Evolutionary conservation across 2,888 invertebrate species (phyloP).

Genomic region (Parelbella ahira): DNA sequence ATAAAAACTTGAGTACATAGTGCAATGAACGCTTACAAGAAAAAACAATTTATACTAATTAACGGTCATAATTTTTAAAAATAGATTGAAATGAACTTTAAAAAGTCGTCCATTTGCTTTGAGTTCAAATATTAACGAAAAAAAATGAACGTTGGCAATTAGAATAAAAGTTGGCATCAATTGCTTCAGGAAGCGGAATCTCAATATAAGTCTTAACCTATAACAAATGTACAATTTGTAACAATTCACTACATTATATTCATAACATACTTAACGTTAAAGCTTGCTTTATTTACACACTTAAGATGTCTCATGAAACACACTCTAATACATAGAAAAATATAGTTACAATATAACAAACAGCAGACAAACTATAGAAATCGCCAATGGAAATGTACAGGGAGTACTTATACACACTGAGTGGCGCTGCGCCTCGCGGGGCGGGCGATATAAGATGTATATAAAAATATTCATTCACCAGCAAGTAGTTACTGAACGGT

Average conservation of each 20-base stretch:
- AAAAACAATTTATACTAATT: too few relatives aligned
- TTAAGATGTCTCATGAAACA: conserved; percentile 33
- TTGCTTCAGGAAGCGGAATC: conserved; percentile 54
- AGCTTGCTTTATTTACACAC: conserved; percentile 58
- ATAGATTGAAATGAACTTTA: too few relatives aligned
- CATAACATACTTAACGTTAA: conserved; percentile 69
- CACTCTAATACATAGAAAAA: conserved; percentile 39
- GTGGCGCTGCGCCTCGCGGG: too few relatives aligned
- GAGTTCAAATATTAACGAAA: conserved; percentile 25
- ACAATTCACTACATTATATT: conserved; percentile 62
- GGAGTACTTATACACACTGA: too few relatives aligned
- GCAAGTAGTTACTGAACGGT: conserved; percentile 29
- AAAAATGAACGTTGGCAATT: conserved; percentile 3
- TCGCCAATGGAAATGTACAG: conserved; percentile 50
- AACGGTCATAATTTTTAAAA: too few relatives aligned
- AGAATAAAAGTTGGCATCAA: conserved; percentile 42
- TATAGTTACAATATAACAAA: conserved; percentile 36
- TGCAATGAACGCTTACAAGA: conserved; percentile 46
- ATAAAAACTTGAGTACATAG: conserved; percentile 52
- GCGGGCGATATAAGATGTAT: too few relatives aligned
- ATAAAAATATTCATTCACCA: conserved; percentile 43
- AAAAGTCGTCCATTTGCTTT: too few relatives aligned
- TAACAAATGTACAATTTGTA: conserved; percentile 68
- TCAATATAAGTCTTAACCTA: conserved; percentile 52
- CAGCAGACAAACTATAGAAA: conserved; percentile 49